Evolutionary conservation across 2,113 vertebrate genomes (phyloP).

Genomic region (Dasyprocta punctata): DNA sequence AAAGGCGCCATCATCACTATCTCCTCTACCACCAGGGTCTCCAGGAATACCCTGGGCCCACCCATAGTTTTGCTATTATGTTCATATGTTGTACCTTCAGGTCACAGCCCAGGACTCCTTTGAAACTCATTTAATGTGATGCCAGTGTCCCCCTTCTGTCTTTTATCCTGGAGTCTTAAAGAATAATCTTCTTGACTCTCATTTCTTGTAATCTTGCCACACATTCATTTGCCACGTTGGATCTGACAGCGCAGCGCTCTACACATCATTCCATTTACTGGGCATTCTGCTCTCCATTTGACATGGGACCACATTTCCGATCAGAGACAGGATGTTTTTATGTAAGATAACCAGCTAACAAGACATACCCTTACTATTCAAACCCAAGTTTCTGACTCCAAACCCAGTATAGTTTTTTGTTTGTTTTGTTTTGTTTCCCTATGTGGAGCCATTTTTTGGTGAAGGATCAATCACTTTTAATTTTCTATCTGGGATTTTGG

Average conservation of each 20-base stretch:
- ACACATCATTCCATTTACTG: neutral
- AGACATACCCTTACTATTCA: neutral
- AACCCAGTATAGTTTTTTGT: conserved; percentile 55
- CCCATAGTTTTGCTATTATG: neutral
- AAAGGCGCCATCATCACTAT: neutral
- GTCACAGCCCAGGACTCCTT: neutral
- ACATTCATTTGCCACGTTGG: neutral
- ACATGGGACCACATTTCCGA: neutral
- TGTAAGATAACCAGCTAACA: neutral
- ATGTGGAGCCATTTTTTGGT: neutral
- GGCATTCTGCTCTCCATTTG: neutral
- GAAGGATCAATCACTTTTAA: neutral
- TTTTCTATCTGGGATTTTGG: conserved; percentile 23
- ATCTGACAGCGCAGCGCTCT: neutral
- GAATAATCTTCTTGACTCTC: neutral
- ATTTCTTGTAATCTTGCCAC: neutral
- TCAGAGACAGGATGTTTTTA: neutral
- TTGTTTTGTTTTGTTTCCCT: too few relatives aligned
- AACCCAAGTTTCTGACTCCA: conserved; percentile 70
- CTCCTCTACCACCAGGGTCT: neutral
- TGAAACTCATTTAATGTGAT: neutral
- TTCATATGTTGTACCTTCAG: neutral
- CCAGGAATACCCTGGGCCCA: neutral
- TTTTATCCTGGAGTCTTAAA: neutral
- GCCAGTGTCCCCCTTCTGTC: neutral